phyloP scores from a whole-genome alignment of 2,113 vertebrate genomes.

The Cheilinus undulatus region DNA sequence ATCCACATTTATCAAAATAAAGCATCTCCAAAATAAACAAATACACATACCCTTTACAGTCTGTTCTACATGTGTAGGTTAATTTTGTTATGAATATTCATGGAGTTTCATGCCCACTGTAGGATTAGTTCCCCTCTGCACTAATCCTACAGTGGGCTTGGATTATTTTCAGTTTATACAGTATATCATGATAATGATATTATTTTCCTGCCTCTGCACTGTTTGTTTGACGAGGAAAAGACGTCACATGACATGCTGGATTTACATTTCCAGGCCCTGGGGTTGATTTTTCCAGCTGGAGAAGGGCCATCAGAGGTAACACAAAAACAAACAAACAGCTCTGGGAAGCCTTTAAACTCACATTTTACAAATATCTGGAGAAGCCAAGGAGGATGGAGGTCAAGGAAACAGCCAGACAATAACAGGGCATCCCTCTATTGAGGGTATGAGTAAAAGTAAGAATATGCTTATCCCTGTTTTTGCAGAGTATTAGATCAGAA shows the following conservation, averaged over 20 bases:
- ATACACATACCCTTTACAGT: not conserved
- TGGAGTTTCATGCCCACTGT: conserved; percentile 6
- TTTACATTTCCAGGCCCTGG: not conserved
- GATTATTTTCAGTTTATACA: conserved; percentile 21
- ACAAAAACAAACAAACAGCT: not conserved
- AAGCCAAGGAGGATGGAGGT: not conserved
- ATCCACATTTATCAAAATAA: conserved; percentile 8
- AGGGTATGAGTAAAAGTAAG: too few species aligned
- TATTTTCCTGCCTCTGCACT: not conserved
- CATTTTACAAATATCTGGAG: conserved; percentile 3
- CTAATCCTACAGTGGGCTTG: conserved; percentile 14
- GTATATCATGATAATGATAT: conserved; percentile 6
- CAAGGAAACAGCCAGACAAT: not conserved
- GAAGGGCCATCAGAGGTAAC: not conserved
- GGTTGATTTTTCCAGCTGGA: not conserved
- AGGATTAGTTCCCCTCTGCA: conserved; percentile 24
- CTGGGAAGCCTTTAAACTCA: not conserved
- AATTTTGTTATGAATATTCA: conserved; percentile 24
- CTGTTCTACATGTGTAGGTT: conserved; percentile 8
- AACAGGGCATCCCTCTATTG: too few species aligned
- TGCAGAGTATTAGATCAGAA: too few species aligned
- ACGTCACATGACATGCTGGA: not conserved
- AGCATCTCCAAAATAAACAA: not conserved
- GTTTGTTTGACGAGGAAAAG: not conserved
- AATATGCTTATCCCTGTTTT: too few species aligned